Base-by-base conservation (phyloP, 2,797 vertebrate species). In the Liasis olivaceus region DNA sequence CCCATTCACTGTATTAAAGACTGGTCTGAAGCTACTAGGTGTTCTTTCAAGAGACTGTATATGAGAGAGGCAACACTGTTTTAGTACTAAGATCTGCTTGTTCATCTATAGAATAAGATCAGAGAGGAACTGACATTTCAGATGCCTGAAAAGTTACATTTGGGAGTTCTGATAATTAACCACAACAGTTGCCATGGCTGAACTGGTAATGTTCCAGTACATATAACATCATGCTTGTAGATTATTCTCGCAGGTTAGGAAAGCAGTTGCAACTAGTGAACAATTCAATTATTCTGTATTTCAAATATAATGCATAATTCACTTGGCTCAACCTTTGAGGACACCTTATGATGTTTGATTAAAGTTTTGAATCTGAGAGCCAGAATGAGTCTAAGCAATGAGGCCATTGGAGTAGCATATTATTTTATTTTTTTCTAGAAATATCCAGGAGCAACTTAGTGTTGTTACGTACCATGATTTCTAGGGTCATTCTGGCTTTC, bases 251-350 rank as follows among this genome's bases (percentile, higher is more conserved):
- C 31, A 63, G 24, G 31, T 88, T 42, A 28, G 59, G 42, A 88
- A 88, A 88, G 11, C 31, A 42, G 66, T 36, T 77, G 54, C 69
- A 90, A 42, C 54, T 15, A 77, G 58, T 60, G 22, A 58, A 26
- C 56, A 59, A 89, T 89, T 36, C n/a, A 77, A 81, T 90, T 77
- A 77, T 90, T 26, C 22, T 77, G 31, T 89, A 58, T 89, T 59
- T 60, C 86, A 87, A 20, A 14, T 62, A 36, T 36, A 59, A 26
- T 88, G 13, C n/a, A 11, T 60, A 90, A 84, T 62, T 17, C 15
- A 63, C 28, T 85, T 85, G 15, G 3, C n/a, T 90, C 77, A 85
- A 62, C 2, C 58, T 59, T 47, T 20, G 69, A 84, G 60, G 36
- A 26, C 59, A 59, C 15, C 6, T 90, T 84, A 59, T 54, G 59